Conservation (phyloP, 2,113 vertebrate genomes). For the Choloepus hoffmanni region DNA sequence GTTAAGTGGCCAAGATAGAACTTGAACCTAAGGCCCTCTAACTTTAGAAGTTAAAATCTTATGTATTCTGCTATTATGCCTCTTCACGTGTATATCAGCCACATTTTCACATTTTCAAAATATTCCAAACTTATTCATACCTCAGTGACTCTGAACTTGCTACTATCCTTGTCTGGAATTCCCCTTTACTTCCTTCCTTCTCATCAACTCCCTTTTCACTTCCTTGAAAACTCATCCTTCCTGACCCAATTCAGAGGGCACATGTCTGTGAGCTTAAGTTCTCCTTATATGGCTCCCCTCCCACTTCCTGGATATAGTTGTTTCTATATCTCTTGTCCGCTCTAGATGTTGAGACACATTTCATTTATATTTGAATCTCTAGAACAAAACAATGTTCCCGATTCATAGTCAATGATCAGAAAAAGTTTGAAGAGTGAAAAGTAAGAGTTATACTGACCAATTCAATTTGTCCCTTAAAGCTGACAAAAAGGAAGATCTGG, state of each 20-base stretch:
- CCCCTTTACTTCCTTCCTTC: neutral
- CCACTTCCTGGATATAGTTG: neutral
- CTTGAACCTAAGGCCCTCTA: neutral
- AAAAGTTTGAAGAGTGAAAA: neutral
- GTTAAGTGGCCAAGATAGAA: neutral
- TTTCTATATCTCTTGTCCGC: neutral
- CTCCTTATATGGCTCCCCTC: neutral
- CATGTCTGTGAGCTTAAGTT: neutral
- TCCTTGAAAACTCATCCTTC: neutral
- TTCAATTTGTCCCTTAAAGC: neutral
- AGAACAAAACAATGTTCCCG: neutral
- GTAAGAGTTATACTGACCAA: neutral
- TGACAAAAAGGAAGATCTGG: neutral
- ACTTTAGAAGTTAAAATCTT: neutral
- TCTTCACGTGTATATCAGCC: neutral
- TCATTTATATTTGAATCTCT: neutral
- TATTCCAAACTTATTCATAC: neutral
- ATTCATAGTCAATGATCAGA: neutral
- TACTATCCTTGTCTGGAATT: neutral
- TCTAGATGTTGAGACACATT: neutral
- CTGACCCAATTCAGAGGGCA: neutral
- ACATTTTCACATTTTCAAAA: neutral
- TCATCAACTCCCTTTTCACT: neutral
- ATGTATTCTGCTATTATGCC: neutral
- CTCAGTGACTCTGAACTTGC: neutral